Evolutionary conservation across 1,140 invertebrate genomes (phyloP), one percentile per base, ranked within the genome.

Genomic region (Bathynomus jamesi): DNA sequence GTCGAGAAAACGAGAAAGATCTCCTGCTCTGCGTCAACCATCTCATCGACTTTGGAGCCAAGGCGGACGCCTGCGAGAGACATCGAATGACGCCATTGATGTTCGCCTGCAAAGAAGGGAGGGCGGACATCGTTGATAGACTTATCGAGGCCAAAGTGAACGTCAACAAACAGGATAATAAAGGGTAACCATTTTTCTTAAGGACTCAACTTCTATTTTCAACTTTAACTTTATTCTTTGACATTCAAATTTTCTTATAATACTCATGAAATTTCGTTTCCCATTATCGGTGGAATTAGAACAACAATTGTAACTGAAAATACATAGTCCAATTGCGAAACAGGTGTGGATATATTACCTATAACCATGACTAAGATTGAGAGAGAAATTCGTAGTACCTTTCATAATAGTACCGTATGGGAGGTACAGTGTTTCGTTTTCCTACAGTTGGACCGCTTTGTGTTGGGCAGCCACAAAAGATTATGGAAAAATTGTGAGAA

Each of bases 51-150:
- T 74, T 79, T 71, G 82, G 82, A 24, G 85, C 83, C 4, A 78
- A 81, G 27, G 79, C 83, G 4, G 82, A 84, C 78, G 80, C 79
- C 13, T 77, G 80, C 69, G 85, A 86, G 76, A 82, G 83, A 78
- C 85, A 82, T 74, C 64, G 69, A 17, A 68, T 88, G 81, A 89
- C 88, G 31, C 86, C 88, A 1, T 79, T 89, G 64, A 89, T 89
- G 87, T 82, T 89, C 76, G 87, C 88, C 28, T 85, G 85, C 13
- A 86, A 85, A 75, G 87, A 89, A 79, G 87, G 87, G n/a, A 82
- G 85, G 63, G 76, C 80, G 13, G 82, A 85, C 25, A 84, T 86
- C 71, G 86, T 87, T 2, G 79, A 82, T 74, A 77, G 85, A 63
- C 79, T 89, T 31, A 66, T 89, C 17, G 83, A 85, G 61, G 80